A percentile compares a stretch with the other conserved stretches of the same genome.
These are phyloP conservation scores for Sarotherodon lohbergeri DNA, from an alignment of 2,113 vertebrate species.

Conservation along the genomic window DNA sequence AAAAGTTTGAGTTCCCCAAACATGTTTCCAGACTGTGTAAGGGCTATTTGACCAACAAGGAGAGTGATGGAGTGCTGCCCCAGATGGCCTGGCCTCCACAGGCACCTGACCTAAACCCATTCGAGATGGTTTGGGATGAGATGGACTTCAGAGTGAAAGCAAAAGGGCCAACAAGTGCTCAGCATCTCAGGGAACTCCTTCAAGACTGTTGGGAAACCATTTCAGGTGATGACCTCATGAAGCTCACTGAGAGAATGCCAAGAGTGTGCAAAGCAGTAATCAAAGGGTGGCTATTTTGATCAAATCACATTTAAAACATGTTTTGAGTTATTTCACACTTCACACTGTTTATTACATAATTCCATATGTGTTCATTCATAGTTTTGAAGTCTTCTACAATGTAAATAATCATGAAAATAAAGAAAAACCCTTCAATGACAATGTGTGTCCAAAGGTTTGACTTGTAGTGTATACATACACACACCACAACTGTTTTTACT, in stretches of 20 bases:
- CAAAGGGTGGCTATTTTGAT: background rate
- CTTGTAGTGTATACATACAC: background rate
- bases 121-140: background rate
- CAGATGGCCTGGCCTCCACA: background rate
- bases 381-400: background rate
- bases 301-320: background rate
- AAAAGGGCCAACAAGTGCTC: background rate
- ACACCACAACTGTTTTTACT: background rate
- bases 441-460: background rate
- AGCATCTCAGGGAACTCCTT: background rate
- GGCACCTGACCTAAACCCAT: background rate
- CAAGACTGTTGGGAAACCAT: background rate
- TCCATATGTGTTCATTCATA: background rate
- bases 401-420: background rate
- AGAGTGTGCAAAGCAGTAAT: background rate
- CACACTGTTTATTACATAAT: background rate
- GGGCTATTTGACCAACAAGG: background rate
- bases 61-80: background rate
- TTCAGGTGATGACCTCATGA: background rate
- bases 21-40: background rate
- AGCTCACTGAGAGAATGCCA: fast-evolving
- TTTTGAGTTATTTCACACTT: too few species aligned
- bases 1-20: background rate
- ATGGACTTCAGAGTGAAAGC: background rate
- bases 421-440: background rate